Evolutionary conservation across 2,888 invertebrate species (phyloP), one percentile per base, ranked within the genome.

Genomic region (Hesperia comma): DNA sequence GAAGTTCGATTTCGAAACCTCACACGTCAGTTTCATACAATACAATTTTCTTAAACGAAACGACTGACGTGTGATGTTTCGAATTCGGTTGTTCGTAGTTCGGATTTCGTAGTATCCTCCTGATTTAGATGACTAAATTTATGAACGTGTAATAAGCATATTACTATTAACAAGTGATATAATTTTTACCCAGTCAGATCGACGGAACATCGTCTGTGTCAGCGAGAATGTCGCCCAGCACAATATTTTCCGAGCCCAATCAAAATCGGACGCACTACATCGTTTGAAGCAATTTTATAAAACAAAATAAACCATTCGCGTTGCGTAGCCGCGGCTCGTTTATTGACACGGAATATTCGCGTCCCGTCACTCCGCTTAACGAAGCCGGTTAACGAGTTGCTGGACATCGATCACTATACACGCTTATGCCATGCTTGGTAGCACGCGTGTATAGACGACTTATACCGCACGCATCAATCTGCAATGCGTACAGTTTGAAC

Each of bases 221-320:
- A 49, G 57, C 57, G 61, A 8, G 19, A 33, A 17, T 17, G 43
- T 17, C 53, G 40, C n/a, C 37, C 37, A 37, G 51, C 21, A 26
- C 62, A 62, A 54, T 62, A 41, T 62, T 62, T 54, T 43, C 21
- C 32, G 41, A 53, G 40, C 41, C 40, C 62, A 62, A 62, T 62
- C 62, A 62, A 41, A 62, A 54, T 54, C 32, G 41, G 43, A 54
- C 43, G 21, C 26, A 26, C 49, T 62, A 53, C 51, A 26, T 58
- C 53, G 62, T 54, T 62, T 62, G 62, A 12, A 41, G 41, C 53
- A 15, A 37, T 43, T 53, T 61, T 40, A 61, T 61, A 32, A 15
- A 53, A 61, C 37, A 19, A 61, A 58, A 21, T 41, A 46, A 46
- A 58, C 43, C 17, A 37, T 19, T 41, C 14, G 40, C 40, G 21